Evolutionary conservation across 2,113 vertebrate genomes (phyloP).

Genomic region (Ciconia maguari): DNA sequence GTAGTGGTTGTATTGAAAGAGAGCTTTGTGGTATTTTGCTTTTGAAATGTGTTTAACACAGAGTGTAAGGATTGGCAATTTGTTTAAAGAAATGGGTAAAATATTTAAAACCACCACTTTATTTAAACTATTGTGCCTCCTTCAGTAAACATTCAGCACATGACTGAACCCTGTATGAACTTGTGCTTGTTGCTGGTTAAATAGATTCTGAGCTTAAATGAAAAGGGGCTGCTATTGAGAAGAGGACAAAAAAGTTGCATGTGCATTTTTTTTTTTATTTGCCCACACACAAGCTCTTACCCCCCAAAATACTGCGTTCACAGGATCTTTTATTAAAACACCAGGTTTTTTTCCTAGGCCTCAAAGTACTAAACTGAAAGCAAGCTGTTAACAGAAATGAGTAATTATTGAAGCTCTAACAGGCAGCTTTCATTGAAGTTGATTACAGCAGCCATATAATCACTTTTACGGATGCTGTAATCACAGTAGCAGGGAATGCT

Average conservation of each 20-base stretch:
- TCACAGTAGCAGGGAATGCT: constrained; percentile 86
- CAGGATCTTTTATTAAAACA: constrained; percentile 79
- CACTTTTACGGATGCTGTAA: constrained; percentile 88
- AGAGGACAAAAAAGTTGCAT: constrained; percentile 79
- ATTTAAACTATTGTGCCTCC: constrained; percentile 84
- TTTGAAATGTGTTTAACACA: constrained; percentile 76
- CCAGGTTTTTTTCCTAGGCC: constrained; percentile 66
- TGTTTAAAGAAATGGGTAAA: constrained; percentile 84
- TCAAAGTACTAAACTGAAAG: constrained; percentile 84
- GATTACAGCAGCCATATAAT: constrained; percentile 88
- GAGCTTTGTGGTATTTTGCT: constrained; percentile 71
- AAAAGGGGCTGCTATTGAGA: constrained; percentile 74
- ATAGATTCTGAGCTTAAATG: constrained; percentile 76
- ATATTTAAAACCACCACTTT: constrained; percentile 80
- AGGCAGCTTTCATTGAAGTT: constrained; percentile 89
- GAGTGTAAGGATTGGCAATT: constrained; percentile 79
- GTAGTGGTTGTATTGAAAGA: constrained; percentile 68
- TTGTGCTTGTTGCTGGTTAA: constrained; percentile 80
- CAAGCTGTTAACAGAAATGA: constrained; percentile 89
- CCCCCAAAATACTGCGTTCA: constrained; percentile 74
- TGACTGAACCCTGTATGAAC: constrained; percentile 86
- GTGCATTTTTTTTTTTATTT: constrained; percentile 76
- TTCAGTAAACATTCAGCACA: constrained; percentile 82
- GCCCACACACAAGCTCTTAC: constrained; percentile 83
- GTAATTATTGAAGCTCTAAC: constrained; percentile 89